A percentile compares a stretch with the other conserved stretches of the same genome.
phyloP scores from a whole-genome alignment of 2,113 vertebrate species.

The Pelecanus crispus region DNA sequence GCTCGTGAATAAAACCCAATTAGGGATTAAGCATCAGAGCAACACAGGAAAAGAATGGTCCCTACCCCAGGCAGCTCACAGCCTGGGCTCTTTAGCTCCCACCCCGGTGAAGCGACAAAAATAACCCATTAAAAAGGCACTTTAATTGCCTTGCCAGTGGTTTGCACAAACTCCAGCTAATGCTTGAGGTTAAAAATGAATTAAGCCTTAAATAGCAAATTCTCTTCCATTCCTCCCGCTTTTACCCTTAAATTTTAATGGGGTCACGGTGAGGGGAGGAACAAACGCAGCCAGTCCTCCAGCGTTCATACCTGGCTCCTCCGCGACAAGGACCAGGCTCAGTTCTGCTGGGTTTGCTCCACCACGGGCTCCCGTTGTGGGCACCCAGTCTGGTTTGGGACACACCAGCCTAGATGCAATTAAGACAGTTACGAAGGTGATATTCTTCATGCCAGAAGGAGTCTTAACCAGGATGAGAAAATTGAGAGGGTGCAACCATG shows the following conservation, averaged over 20 bases:
- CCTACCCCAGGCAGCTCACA: background rate
- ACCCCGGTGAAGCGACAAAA: background rate
- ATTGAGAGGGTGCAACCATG: background rate
- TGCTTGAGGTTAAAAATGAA: background rate
- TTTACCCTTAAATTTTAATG: background rate
- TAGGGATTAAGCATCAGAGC: background rate
- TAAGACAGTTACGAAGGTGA: background rate
- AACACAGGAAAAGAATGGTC: background rate
- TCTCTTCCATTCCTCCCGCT: background rate
- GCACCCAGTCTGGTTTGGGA: background rate
- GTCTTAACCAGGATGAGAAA: background rate
- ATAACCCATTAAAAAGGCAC: background rate
- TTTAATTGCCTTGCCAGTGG: background rate
- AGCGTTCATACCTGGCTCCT: background rate
- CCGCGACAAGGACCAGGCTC: background rate
- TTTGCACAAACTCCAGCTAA: background rate
- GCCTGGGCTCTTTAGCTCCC: background rate
- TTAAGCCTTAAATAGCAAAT: background rate
- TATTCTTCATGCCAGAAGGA: background rate
- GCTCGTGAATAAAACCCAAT: background rate
- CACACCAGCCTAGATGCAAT: background rate
- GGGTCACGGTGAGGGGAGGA: background rate
- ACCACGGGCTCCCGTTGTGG: rapidly evolving
- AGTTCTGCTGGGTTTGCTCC: background rate
- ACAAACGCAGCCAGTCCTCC: background rate